phyloP scores from a whole-genome alignment of 2,113 vertebrate genomes.

The Myotis davidii region DNA sequence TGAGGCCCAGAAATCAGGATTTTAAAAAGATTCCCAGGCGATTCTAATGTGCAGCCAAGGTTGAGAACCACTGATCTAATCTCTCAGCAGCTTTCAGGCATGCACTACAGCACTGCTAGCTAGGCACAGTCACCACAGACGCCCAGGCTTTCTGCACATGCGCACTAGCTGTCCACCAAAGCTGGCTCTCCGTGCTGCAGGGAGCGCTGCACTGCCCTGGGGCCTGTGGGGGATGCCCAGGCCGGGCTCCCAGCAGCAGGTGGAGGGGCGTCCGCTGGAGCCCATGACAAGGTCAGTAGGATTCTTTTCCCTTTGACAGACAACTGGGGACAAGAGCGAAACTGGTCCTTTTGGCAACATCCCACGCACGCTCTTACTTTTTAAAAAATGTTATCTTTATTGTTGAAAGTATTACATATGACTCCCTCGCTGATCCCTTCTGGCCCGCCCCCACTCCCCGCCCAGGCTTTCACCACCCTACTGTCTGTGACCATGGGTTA shows the following conservation, averaged over 20 bases:
- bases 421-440: no score
- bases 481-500: no score
- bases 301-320: neutral
- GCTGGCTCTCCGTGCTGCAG: neutral
- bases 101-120: neutral
- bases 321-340: neutral
- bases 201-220: neutral
- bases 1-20: no score
- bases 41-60: no score
- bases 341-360: neutral
- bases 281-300: neutral
- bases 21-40: no score
- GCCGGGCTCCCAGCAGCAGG: neutral
- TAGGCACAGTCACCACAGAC: neutral
- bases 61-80: neutral
- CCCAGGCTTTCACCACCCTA: neutral
- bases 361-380: no score
- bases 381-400: no score
- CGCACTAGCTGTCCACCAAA: neutral
- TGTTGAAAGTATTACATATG: no score
- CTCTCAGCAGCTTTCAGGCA: neutral
- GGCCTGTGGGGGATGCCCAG: neutral
- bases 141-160: neutral
- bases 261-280: fast-evolving
- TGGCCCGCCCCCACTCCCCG: no score